Evolutionary conservation across 2,113 vertebrate genomes (phyloP).

Genomic region (Larimichthys polyactis): DNA sequence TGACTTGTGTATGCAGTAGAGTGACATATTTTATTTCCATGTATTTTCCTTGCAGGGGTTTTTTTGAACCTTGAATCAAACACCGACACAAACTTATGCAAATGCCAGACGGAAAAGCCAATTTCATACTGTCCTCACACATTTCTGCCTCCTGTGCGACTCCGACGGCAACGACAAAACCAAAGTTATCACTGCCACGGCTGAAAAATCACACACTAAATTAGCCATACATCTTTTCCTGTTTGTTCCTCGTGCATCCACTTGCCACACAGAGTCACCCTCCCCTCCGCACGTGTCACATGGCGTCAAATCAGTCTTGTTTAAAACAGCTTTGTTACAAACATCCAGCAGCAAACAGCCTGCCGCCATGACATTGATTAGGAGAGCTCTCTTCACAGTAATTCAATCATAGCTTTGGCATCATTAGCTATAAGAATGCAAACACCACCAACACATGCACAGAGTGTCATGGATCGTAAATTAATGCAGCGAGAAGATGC

Average conservation of each 20-base stretch:
- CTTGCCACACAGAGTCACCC: not conserved
- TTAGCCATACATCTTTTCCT: constrained; percentile 4
- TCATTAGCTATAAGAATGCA: constrained; percentile 51
- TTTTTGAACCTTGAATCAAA: constrained; percentile 28
- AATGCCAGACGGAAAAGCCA: constrained; percentile 50
- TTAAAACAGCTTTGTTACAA: constrained; percentile 43
- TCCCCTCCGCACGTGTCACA: constrained; percentile 22
- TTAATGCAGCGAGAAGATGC: constrained; percentile 63
- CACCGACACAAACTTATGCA: constrained; percentile 2
- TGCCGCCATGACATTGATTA: constrained; percentile 47
- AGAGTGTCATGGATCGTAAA: constrained; percentile 49
- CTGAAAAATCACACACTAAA: constrained; percentile 14
- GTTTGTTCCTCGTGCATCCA: constrained; percentile 9
- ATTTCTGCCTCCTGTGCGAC: constrained; percentile 17
- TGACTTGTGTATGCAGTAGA: constrained; percentile 14
- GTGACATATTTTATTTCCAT: not conserved
- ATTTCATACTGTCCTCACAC: constrained; percentile 39
- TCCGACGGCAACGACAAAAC: constrained; percentile 40
- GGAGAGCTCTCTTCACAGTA: constrained; percentile 34
- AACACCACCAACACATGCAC: not conserved
- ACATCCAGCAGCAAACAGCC: constrained; percentile 63
- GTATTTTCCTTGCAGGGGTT: not conserved
- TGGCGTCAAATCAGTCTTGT: constrained; percentile 53
- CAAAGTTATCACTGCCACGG: constrained; percentile 27
- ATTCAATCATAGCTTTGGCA: constrained; percentile 56